These are phyloP conservation scores for Climacteris rufus DNA, from an alignment of 2,113 vertebrate genomes.

Conservation along the genomic window DNA sequence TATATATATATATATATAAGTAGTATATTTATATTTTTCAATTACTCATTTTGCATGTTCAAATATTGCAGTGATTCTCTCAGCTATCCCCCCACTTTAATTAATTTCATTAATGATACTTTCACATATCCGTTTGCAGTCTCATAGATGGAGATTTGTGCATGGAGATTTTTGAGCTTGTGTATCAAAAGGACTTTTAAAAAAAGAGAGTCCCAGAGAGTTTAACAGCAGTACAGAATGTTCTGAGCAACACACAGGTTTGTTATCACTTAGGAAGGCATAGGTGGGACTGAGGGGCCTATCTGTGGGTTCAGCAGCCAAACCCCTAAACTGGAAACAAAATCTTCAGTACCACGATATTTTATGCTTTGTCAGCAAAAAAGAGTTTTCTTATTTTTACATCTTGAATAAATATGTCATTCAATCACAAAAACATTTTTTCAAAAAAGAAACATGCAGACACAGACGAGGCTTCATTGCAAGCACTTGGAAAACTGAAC, in stretches of 20 bases:
- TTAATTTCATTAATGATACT: no score
- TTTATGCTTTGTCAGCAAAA: neutral
- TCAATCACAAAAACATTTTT: neutral
- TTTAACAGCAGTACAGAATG: neutral
- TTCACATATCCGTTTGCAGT: neutral
- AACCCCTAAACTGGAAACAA: neutral
- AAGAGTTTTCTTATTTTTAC: neutral
- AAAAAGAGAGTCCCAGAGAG: neutral
- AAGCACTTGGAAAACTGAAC: neutral
- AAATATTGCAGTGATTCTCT: neutral
- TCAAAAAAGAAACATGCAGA: neutral
- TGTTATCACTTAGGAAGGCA: neutral
- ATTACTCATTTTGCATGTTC: neutral
- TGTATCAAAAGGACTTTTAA: neutral
- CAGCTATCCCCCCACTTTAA: neutral
- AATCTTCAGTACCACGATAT: neutral
- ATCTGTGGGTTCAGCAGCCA: neutral
- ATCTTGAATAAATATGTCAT: neutral
- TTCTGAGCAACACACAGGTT: neutral
- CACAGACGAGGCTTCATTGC: neutral
- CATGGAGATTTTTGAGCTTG: neutral
- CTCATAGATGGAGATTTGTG: neutral
- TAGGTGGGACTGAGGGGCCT: fast-evolving
- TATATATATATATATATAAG: neutral
- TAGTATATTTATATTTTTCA: neutral